phyloP scores from a whole-genome alignment of 2,797 vertebrate species.

The Acipenser transmontanus region DNA sequence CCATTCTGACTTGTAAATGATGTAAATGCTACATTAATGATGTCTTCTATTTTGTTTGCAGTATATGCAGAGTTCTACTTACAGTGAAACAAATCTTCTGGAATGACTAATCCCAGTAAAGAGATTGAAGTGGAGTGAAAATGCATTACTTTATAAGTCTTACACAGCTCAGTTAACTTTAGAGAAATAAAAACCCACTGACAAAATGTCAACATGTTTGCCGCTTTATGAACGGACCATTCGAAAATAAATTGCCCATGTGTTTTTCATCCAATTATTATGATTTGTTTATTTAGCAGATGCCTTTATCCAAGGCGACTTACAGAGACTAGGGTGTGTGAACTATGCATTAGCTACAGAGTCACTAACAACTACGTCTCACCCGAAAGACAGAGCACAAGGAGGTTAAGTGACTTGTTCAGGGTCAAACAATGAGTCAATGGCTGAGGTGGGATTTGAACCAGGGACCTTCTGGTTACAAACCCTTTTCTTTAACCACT shows the following conservation, averaged over 20 bases:
- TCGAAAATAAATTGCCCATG: constrained; percentile 30
- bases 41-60: neutral
- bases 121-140: constrained; percentile 38
- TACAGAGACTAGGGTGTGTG: too few species aligned
- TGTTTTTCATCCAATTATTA: neutral
- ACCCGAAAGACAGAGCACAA: too few species aligned
- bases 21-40: neutral
- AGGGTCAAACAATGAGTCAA: too few species aligned
- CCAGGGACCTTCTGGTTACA: too few species aligned
- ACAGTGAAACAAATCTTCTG: neutral
- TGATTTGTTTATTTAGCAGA: too few species aligned
- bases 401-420: too few species aligned
- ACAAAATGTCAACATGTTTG: constrained; percentile 37
- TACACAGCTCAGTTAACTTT: constrained; percentile 40
- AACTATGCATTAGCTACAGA: too few species aligned
- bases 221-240: constrained; percentile 39
- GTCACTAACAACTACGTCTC: too few species aligned
- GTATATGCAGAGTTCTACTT: neutral
- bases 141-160: constrained; percentile 29
- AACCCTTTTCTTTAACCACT: too few species aligned
- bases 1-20: neutral
- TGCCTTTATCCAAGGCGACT: too few species aligned
- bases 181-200: constrained; percentile 38
- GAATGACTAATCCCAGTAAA: constrained; percentile 37
- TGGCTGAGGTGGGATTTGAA: too few species aligned